Conservation (phyloP, 2,113 vertebrate genomes). For the Lasiurus borealis region DNA sequence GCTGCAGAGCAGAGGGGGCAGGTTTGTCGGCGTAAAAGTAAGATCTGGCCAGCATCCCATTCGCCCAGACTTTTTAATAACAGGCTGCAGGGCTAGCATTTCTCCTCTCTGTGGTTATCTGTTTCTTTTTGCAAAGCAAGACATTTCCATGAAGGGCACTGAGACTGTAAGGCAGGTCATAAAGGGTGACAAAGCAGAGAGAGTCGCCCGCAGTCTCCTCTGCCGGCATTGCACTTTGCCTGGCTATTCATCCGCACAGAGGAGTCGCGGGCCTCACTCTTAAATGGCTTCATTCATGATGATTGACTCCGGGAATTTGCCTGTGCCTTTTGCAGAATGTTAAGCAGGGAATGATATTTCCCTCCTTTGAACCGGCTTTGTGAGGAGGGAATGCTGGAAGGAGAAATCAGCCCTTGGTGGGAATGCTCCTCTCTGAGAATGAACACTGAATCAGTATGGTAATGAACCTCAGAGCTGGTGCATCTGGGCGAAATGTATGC, state of each 20-base stretch:
- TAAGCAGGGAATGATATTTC: conserved; percentile 69
- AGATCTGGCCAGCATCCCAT: conserved; percentile 21
- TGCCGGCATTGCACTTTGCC: conserved; percentile 65
- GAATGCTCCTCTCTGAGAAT: not conserved
- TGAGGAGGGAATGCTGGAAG: not conserved
- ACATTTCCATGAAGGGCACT: conserved; percentile 71
- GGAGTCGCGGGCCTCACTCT: conserved; percentile 64
- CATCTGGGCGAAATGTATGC: not conserved
- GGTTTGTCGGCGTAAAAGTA: not conserved
- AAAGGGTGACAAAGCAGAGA: conserved; percentile 80
- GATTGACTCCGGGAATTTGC: conserved; percentile 69
- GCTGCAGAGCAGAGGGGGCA: not conserved
- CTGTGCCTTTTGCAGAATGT: conserved; percentile 72
- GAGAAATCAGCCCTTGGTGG: conserved; percentile 6
- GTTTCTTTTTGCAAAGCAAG: conserved; percentile 81
- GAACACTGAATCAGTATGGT: not conserved
- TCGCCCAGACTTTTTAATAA: conserved; percentile 75
- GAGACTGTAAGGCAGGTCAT: conserved; percentile 73
- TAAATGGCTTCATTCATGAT: conserved; percentile 78
- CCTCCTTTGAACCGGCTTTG: conserved; percentile 60
- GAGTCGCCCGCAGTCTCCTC: conserved; percentile 69
- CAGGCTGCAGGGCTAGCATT: conserved; percentile 66
- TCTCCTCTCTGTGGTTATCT: conserved; percentile 72
- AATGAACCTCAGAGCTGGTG: not conserved
- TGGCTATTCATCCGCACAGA: conserved; percentile 70